Evolutionary conservation across 2,888 invertebrate genomes (phyloP).

Genomic region (Sminthurides aquaticus): DNA sequence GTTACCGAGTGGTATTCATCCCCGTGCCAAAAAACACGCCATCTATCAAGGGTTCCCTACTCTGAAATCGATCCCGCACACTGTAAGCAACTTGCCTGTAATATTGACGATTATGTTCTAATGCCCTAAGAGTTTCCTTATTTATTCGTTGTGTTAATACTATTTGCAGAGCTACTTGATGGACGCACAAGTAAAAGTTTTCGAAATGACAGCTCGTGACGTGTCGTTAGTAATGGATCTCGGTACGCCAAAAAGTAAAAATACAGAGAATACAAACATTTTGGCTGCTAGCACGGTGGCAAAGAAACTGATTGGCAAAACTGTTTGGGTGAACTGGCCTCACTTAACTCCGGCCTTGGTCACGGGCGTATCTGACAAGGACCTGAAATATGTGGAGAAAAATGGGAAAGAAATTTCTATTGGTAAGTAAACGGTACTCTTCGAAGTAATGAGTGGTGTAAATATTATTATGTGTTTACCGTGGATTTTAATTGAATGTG

Average conservation of each 20-base stretch:
- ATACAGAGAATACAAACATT: slow-evolving; percentile 45
- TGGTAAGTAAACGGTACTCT: neutral
- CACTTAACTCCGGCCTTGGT: slow-evolving; percentile 55
- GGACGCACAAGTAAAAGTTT: slow-evolving; percentile 72
- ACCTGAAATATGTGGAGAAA: slow-evolving; percentile 10
- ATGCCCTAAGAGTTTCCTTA: neutral
- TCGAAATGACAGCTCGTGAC: slow-evolving; percentile 71
- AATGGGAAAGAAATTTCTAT: slow-evolving; percentile 21
- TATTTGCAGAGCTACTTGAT: slow-evolving; percentile 56
- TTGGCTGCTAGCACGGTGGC: slow-evolving; percentile 51
- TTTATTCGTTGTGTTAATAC: neutral
- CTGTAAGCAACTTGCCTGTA: slow-evolving; percentile 52
- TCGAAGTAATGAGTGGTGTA: neutral
- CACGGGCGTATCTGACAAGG: slow-evolving; percentile 28
- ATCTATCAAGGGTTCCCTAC: slow-evolving; percentile 90
- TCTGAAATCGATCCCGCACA: slow-evolving; percentile 72
- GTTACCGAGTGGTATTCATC: slow-evolving; percentile 63
- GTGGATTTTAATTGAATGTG: neutral
- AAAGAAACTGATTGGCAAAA: slow-evolving; percentile 60
- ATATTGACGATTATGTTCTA: no score
- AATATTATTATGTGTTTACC: neutral
- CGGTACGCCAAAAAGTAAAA: slow-evolving; percentile 40
- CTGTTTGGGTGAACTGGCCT: slow-evolving; percentile 83
- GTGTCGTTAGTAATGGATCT: slow-evolving; percentile 72
- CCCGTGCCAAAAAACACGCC: slow-evolving; percentile 59